Base-by-base conservation (phyloP, 2,888 invertebrate species). In the Latrodectus elegans region DNA sequence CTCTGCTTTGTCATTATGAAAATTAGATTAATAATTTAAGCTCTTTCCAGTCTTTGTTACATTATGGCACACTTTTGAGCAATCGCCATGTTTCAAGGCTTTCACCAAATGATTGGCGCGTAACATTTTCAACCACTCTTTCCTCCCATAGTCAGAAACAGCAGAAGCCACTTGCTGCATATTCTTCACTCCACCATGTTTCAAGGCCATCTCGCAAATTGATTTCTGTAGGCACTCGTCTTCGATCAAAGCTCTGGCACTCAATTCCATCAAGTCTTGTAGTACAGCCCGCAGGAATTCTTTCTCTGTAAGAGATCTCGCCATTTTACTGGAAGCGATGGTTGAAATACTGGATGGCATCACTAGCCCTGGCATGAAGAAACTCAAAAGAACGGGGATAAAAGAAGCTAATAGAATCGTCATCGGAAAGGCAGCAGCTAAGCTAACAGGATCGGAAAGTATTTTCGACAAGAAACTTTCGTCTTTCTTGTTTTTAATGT, bases 321-420 rank as follows among this genome's bases (percentile, higher is more conserved):
- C 81, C 76, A 77, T 76, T 17, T 72, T 81, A 60, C 81, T 81
- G 51, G 51, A 49, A 22, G 86, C 86, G 14, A 86, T 72, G 6
- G 72, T 77, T n/a, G 86, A 72, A 8, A 81, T 60, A 67, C 77
- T 64, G 6, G 17, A 17, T n/a, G 65, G 11, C 14, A 22, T 12
- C 1, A 51, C 49, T 3, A 65, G 0, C 0, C 72, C 67, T 38
- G 53, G 26, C 68, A 55, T 53, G 22, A 81, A 49, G 22, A 72
- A 73, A 22, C 71, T 81, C 15, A 86, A 9, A 1, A 86, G 10
- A 17, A 81, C 17, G 6, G 86, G 86, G 17, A 81, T 64, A 14
- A 86, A 81, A 0, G 86, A 76, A 14, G 81, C 75, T 15, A 86
- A 26, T 55, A 86, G 72, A 38, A 86, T 86, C 15, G 81, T 53